Evolutionary conservation across 1,140 invertebrate genomes (phyloP).

Genomic region (Caenorhabditis brenneri): DNA sequence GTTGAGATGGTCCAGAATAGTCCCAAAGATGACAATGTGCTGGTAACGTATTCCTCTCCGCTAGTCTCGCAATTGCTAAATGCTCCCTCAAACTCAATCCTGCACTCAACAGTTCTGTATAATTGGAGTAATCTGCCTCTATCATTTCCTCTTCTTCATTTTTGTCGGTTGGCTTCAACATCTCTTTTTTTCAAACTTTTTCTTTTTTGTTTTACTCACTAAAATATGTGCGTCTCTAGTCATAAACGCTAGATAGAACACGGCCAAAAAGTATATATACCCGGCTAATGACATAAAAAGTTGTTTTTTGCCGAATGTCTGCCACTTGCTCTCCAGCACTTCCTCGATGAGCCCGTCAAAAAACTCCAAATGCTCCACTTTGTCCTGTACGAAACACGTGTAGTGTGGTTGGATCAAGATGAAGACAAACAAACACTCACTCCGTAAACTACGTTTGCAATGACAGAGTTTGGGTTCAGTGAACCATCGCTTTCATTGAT

Average conservation of each 20-base stretch:
- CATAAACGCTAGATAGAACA: slow-evolving; percentile 57
- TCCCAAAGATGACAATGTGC: slow-evolving; percentile 55
- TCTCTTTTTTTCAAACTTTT: background rate
- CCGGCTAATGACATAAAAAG: slow-evolving; percentile 66
- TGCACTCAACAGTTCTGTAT: background rate
- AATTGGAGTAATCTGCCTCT: background rate
- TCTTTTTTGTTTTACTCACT: background rate
- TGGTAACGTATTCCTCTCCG: slow-evolving; percentile 24
- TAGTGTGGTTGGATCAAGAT: slow-evolving; percentile 1
- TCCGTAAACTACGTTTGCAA: slow-evolving; percentile 93
- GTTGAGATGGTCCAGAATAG: slow-evolving; percentile 49
- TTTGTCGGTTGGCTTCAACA: background rate
- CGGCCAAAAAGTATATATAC: slow-evolving; percentile 52
- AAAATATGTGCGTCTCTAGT: slow-evolving; percentile 41
- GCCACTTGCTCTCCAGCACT: slow-evolving; percentile 94
- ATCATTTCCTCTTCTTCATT: background rate
- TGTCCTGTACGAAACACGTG: slow-evolving; percentile 77
- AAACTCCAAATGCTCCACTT: slow-evolving; percentile 89
- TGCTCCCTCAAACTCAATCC: slow-evolving; percentile 10
- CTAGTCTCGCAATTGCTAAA: slow-evolving; percentile 26
- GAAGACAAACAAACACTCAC: slow-evolving; percentile 74
- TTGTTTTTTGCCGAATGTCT: slow-evolving; percentile 88
- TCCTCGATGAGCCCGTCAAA: slow-evolving; percentile 92
- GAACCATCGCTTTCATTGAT: slow-evolving; percentile 86
- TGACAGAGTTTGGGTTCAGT: slow-evolving; percentile 87